Evolutionary conservation across 2,888 invertebrate species (phyloP).

Genomic region (Aplocera efformata): DNA sequence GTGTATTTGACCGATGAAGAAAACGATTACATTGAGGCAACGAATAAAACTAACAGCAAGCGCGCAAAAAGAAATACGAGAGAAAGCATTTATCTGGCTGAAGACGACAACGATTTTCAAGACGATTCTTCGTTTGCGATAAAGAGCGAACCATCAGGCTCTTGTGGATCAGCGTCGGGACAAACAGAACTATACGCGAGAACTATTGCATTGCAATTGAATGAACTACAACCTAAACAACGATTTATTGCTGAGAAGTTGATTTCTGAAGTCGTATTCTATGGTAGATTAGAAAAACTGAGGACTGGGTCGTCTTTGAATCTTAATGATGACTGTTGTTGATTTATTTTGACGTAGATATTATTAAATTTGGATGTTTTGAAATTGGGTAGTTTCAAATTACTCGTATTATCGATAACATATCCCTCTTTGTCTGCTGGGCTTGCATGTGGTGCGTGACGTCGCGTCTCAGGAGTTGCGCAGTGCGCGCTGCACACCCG

Average conservation of each 20-base stretch:
- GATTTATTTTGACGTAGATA: not conserved
- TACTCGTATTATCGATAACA: too few species aligned
- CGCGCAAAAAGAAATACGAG: slow-evolving; percentile 9
- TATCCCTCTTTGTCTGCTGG: too few species aligned
- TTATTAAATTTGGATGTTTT: too few species aligned
- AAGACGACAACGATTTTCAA: slow-evolving; percentile 1
- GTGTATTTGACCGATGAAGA: slow-evolving; percentile 7
- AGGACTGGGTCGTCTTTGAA: slow-evolving; percentile 19
- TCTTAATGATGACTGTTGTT: slow-evolving; percentile 4
- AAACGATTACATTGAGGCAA: not conserved
- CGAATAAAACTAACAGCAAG: not conserved
- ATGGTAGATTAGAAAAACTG: slow-evolving; percentile 38
- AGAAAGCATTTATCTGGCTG: slow-evolving; percentile 3
- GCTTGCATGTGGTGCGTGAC: too few species aligned
- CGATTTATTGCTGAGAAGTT: slow-evolving; percentile 43
- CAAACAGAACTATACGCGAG: slow-evolving; percentile 26
- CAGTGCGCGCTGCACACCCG: slow-evolving; percentile 76
- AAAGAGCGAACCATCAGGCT: slow-evolving; percentile 5
- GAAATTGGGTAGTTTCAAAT: too few species aligned
- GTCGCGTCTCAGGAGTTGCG: slow-evolving; percentile 77
- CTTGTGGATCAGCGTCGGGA: not conserved
- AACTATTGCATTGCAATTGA: slow-evolving; percentile 36
- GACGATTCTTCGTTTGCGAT: slow-evolving; percentile 3
- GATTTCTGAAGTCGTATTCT: slow-evolving; percentile 45
- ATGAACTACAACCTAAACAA: slow-evolving; percentile 34